Evolutionary conservation across 2,888 invertebrate species (phyloP), one percentile per base, ranked within the genome.

Genomic region (Ectobius pallidus): DNA sequence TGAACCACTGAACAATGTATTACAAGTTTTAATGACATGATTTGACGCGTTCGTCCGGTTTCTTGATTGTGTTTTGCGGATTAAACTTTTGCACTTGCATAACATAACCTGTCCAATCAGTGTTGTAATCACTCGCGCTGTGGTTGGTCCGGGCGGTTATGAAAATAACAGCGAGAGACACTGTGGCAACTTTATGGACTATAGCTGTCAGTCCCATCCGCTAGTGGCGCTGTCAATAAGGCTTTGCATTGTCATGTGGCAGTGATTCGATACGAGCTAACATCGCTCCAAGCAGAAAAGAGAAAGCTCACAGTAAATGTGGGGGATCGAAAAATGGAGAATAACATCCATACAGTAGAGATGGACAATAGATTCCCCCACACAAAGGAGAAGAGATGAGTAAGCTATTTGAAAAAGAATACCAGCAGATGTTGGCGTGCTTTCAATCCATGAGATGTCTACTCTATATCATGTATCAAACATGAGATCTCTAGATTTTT

Each of bases 141-240:
- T 58, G 58, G 58, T 58, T 58, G 32, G 58, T 32, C 58, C 58
- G 30, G 9, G n/a, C 58, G 27, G 58, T 32, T 58, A 58, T 58
- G 30, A 30, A 58, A 58, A 58, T n/a, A 58, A 14, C 55, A 55
- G 22, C 55, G 27, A 55, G 16, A 55, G 11, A 55, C 27, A 55
- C 9, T 27, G 55, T 9, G 27, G 4, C 32, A 14, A 32, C 30
- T 32, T 58, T n/a, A 58, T 58, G 58, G 16, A 30, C 58, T 30
- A 30, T 14, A 9, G 30, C n/a, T n/a, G n/a, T 30, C 58, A n/a
- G n/a, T 30, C 16, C 14, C 30, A 58, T 3, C 2, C 14, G 55
- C 16, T 22, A 11, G 16, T 27, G 9, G 27, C 30, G 9, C 4
- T 58, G 30, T 58, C 30, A 58, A 30, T 30, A 58, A 14, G 58